Conservation (phyloP, 2,797 vertebrate species). For the Synaphobranchus kaupii region DNA sequence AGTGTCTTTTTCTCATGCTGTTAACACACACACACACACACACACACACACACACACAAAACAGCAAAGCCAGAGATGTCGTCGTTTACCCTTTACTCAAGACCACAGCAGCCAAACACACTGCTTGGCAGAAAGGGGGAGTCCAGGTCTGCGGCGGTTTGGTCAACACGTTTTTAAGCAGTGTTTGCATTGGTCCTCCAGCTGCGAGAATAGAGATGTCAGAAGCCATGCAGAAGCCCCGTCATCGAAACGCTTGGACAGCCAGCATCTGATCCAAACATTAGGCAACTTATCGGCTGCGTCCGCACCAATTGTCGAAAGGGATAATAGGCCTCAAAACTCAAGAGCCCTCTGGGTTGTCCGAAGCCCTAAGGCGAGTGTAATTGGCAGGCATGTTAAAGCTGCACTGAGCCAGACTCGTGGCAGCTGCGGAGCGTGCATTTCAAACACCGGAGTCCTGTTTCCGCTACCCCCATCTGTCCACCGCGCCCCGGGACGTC, state of each 20-base stretch:
- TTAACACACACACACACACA: background rate
- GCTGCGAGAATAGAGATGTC: background rate
- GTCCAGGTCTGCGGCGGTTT: background rate
- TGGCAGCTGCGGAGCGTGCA: background rate
- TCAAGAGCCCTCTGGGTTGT: background rate
- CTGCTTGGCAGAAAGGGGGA: background rate
- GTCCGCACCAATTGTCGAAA: no score
- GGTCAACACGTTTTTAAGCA: background rate
- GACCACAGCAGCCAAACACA: background rate
- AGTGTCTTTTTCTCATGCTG: background rate
- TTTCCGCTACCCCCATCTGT: background rate
- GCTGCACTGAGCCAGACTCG: background rate
- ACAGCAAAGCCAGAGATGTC: background rate
- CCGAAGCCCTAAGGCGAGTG: background rate
- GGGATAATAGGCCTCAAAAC: background rate
- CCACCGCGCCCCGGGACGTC: background rate
- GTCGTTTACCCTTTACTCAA: slow-evolving; percentile 15
- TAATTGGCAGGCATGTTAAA: background rate
- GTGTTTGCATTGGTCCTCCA: background rate
- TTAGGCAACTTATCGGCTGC: background rate
- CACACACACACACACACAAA: background rate
- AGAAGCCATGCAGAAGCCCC: background rate
- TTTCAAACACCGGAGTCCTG: background rate
- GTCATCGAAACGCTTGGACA: background rate
- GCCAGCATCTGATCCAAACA: background rate